Evolutionary conservation across 2,888 invertebrate genomes (phyloP).

Genomic region (Parascotia fuliginaria): DNA sequence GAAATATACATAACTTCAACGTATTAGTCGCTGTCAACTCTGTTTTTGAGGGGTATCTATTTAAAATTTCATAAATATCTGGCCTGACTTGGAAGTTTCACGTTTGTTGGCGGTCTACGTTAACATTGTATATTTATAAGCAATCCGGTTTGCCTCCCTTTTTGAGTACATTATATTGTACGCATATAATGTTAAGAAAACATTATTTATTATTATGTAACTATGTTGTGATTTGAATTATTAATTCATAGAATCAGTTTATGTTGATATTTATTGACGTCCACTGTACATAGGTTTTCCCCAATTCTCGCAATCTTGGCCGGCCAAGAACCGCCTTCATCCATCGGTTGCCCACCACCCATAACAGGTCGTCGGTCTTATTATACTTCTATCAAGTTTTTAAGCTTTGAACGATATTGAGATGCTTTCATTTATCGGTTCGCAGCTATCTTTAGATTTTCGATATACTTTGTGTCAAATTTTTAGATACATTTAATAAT

Average conservation of each 20-base stretch:
- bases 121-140: conserved; percentile 61
- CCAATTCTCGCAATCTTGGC: no score
- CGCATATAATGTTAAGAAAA: conserved; percentile 40
- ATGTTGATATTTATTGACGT: background rate
- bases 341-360: no score
- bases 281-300: no score
- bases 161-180: conserved; percentile 42
- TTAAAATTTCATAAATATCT: conserved; percentile 62
- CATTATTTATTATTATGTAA: background rate
- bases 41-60: conserved; percentile 32
- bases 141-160: conserved; percentile 47
- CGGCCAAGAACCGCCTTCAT: no score
- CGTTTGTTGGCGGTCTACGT: conserved; percentile 38
- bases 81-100: conserved; percentile 45
- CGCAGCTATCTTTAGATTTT: no score
- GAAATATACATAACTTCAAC: conserved; percentile 28
- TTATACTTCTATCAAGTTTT: no score
- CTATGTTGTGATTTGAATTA: background rate
- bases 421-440: no score
- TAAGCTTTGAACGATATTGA: no score
- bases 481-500: no score
- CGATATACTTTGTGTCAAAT: no score
- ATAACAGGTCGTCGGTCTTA: no score
- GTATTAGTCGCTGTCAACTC: conserved; percentile 35
- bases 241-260: background rate